phyloP scores from a whole-genome alignment of 1,140 invertebrate genomes.

The Lethrus apterus region DNA sequence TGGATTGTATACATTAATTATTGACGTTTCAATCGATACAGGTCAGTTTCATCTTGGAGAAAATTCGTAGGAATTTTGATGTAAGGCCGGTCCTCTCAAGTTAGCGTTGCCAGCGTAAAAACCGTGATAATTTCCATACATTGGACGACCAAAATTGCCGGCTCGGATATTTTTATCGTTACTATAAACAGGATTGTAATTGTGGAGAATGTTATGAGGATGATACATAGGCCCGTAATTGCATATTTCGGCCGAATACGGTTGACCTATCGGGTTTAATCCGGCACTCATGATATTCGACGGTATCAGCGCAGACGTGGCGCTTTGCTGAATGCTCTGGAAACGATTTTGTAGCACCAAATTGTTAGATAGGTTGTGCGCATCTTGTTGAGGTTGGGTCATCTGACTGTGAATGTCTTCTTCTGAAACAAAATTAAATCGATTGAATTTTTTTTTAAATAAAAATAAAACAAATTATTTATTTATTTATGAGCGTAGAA shows the following conservation, averaged over 20 bases:
- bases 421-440: conserved; percentile 25
- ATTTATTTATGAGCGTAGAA: no score
- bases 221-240: conserved; percentile 40
- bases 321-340: conserved; percentile 23
- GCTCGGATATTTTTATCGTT: conserved; percentile 33
- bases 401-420: conserved; percentile 23
- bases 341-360: conserved; percentile 29
- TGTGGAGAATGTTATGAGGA: conserved; percentile 38
- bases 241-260: conserved; percentile 36
- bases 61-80: conserved; percentile 36
- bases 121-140: conserved; percentile 34
- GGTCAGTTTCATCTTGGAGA: conserved; percentile 29
- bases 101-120: conserved; percentile 34
- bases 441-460: not conserved
- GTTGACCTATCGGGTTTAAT: conserved; percentile 32
- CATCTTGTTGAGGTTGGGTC: conserved; percentile 1
- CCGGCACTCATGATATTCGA: conserved; percentile 30
- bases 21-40: not conserved
- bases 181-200: conserved; percentile 37
- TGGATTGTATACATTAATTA: no score
- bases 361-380: no score
- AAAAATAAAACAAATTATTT: no score
- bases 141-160: conserved; percentile 29
- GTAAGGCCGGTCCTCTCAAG: conserved; percentile 27
- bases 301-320: conserved; percentile 24